These are phyloP conservation scores for Fukomys damarensis DNA, from an alignment of 2,113 vertebrate species.

Conservation along the genomic window DNA sequence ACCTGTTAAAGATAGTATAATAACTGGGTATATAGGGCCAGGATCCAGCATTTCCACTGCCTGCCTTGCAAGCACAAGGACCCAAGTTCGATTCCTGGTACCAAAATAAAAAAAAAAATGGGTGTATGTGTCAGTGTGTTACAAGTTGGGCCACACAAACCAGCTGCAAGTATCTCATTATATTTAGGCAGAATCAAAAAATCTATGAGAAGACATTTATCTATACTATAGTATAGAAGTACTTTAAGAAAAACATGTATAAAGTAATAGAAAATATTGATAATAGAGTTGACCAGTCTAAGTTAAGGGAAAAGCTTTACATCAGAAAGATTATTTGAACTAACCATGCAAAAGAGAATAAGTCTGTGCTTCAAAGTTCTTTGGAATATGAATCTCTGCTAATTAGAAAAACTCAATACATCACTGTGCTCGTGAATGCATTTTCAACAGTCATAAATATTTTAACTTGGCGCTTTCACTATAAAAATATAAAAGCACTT, in stretches of 20 bases:
- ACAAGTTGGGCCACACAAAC: not conserved
- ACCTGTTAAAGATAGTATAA: not conserved
- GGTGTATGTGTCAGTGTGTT: not conserved
- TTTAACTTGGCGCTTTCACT: not conserved
- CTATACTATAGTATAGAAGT: not conserved
- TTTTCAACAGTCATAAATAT: not conserved
- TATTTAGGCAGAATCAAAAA: constrained; percentile 16
- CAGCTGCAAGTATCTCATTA: not conserved
- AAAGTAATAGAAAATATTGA: not conserved
- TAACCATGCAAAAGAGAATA: not conserved
- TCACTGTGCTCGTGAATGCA: not conserved
- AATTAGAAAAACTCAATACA: not conserved
- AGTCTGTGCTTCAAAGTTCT: not conserved
- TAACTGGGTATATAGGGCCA: not conserved
- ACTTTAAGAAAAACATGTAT: not conserved
- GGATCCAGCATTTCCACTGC: no score
- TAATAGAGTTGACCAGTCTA: not conserved
- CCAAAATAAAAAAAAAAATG: no score
- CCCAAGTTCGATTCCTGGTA: no score
- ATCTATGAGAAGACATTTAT: not conserved
- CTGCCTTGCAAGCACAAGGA: no score
- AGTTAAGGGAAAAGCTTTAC: not conserved
- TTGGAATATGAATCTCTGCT: constrained; percentile 12
- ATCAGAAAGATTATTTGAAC: not conserved
- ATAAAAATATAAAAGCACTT: constrained; percentile 36